Evolutionary conservation across 2,113 vertebrate genomes (phyloP).

Genomic region (Oncorhynchus clarkii): DNA sequence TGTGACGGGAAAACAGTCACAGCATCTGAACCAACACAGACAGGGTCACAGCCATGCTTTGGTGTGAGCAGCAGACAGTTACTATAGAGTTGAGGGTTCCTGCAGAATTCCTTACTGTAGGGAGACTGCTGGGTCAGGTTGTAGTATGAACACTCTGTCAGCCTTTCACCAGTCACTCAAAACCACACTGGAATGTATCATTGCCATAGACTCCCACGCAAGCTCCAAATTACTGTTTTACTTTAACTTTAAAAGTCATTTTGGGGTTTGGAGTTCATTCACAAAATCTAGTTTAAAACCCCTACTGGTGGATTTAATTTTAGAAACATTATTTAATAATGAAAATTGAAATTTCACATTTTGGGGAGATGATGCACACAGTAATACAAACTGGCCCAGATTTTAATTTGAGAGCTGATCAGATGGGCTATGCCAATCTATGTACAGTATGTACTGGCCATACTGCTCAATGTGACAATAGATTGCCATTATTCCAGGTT

Average conservation of each 20-base stretch:
- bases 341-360: neutral
- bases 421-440: no score
- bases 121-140: conserved; percentile 47
- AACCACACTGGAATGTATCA: conserved; percentile 68
- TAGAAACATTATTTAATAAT: conserved; percentile 11
- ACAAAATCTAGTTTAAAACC: conserved; percentile 14
- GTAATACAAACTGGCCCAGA: no score
- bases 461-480: no score
- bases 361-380: neutral
- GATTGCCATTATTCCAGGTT: no score
- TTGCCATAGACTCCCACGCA: conserved; percentile 49
- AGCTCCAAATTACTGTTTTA: conserved; percentile 49
- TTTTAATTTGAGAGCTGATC: no score
- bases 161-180: conserved; percentile 47
- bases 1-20: conserved; percentile 42
- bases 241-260: conserved; percentile 31
- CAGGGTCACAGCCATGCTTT: conserved; percentile 37
- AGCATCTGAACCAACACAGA: conserved; percentile 56
- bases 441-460: no score
- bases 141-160: conserved; percentile 21
- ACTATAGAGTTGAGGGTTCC: conserved; percentile 50
- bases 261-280: conserved; percentile 32
- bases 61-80: conserved; percentile 57
- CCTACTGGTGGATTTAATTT: conserved; percentile 22
- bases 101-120: conserved; percentile 55